Evolutionary conservation across 2,888 invertebrate genomes (phyloP).

Genomic region (Tolmerus cingulatus): DNA sequence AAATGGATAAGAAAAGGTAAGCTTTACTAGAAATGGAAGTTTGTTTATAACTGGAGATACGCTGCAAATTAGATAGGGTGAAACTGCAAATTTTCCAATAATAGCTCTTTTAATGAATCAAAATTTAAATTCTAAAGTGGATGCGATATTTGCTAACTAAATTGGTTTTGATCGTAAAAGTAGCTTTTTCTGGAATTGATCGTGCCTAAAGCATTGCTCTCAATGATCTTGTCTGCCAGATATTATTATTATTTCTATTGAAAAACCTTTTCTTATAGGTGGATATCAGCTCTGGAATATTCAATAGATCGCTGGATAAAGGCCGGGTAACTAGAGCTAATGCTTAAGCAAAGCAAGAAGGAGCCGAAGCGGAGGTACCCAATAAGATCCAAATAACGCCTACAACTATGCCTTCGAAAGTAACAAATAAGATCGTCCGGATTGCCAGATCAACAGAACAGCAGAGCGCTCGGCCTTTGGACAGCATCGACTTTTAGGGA

Average conservation of each 20-base stretch:
- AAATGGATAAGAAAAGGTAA: constrained; percentile 93
- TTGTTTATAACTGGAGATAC: no score
- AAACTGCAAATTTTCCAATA: no score
- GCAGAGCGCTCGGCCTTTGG: background rate
- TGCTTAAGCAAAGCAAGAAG: constrained; percentile 56
- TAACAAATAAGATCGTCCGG: background rate
- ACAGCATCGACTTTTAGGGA: background rate
- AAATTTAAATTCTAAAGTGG: background rate
- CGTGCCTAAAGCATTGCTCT: background rate
- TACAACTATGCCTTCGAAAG: constrained; percentile 19
- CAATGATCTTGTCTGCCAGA: background rate
- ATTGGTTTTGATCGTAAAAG: background rate
- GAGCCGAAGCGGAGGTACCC: constrained; percentile 56
- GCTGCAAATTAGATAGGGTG: no score
- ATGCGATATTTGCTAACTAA: background rate
- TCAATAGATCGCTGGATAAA: constrained; percentile 94
- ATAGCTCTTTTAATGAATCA: background rate
- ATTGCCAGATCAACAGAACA: background rate
- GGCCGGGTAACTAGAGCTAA: constrained; percentile 66
- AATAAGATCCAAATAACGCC: constrained; percentile 22
- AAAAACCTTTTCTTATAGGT: constrained; percentile 68
- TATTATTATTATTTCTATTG: background rate
- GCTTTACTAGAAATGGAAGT: background rate
- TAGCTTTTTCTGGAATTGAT: background rate
- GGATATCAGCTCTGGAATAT: constrained; percentile 93